Evolutionary conservation across 2,797 vertebrate genomes (phyloP), one percentile per base, ranked within the genome.

Genomic region (Melanogrammus aeglefinus): DNA sequence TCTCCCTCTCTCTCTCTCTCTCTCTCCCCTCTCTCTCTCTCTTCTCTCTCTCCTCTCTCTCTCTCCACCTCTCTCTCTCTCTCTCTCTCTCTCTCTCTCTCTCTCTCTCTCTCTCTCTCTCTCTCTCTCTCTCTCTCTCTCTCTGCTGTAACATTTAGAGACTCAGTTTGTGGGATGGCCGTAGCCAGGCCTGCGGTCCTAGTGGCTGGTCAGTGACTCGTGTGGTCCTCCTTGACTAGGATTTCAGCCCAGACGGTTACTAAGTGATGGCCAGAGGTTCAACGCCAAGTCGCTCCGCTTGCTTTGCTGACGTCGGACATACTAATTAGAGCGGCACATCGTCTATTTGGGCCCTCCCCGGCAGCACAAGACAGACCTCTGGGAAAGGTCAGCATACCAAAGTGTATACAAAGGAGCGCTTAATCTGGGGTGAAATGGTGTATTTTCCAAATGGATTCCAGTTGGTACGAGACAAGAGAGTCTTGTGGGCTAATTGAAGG

Each of bases 381-480:
- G 88, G 83, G n/a, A 95, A 95, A 95, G 94, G 94, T 95, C 94
- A 95, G 90, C 90, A 87, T 92, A 90, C 92, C 92, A 91, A 86
- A 90, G 88, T 82, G 88, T 85, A 91, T 90, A 94, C 91, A 91
- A 90, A 89, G 87, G 81, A 89, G 84, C 79, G 84, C 90, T 93
- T 92, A 93, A 94, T 93, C 90, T 90, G 89, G 93, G 90, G 91
- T 93, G 91, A 93, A 94, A 94, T 92, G 89, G 91, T 94, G 94
- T 91, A 86, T 93, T 92, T 93, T 93, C 85, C 86, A 92, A 94
- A 94, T 91, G 92, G 93, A 93, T 93, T 94, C 90, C 90, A 92
- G 91, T 93, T 89, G 80, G 69, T 81, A 88, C 86, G 83, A 90
- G 91, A 94, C 93, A 94, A 94, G 87, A 91, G 85, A 79, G 80